Percentiles rank a stretch among this genome's conserved stretches.
phyloP scores from a whole-genome alignment of 2,888 invertebrate species.

The Cephus nigrinus region DNA sequence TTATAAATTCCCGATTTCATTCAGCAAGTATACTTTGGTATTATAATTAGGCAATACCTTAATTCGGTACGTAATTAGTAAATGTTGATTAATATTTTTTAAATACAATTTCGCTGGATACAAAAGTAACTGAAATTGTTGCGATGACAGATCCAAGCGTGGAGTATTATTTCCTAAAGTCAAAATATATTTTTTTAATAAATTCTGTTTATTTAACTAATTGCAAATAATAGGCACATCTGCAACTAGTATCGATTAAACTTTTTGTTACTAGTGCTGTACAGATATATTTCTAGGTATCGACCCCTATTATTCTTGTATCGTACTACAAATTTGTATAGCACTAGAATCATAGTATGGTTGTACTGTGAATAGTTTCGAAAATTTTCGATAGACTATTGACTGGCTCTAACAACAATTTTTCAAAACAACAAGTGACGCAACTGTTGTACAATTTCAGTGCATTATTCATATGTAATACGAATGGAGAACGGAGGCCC shows the following conservation, averaged over 20 bases:
- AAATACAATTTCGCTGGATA: too few species aligned
- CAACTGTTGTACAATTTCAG: constrained; percentile 11
- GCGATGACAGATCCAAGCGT: background rate
- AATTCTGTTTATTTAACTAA: background rate
- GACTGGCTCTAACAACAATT: background rate
- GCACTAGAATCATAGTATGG: background rate
- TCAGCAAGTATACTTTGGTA: too few species aligned
- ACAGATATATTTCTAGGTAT: background rate
- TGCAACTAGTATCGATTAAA: background rate
- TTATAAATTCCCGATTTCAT: too few species aligned
- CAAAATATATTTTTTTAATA: background rate
- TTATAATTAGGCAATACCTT: too few species aligned
- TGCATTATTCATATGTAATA: background rate
- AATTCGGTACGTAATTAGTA: too few species aligned
- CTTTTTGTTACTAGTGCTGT: background rate
- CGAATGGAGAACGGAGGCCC: background rate
- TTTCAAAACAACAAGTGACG: constrained; percentile 15
- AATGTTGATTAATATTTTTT: too few species aligned
- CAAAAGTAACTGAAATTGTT: too few species aligned
- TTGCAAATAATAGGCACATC: background rate
- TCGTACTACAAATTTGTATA: background rate
- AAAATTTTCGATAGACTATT: background rate
- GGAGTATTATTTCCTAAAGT: background rate
- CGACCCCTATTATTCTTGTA: background rate
- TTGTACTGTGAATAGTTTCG: background rate